Evolutionary conservation across 2,113 vertebrate species (phyloP), one percentile per base, ranked within the genome.

Genomic region (Meles meles): DNA sequence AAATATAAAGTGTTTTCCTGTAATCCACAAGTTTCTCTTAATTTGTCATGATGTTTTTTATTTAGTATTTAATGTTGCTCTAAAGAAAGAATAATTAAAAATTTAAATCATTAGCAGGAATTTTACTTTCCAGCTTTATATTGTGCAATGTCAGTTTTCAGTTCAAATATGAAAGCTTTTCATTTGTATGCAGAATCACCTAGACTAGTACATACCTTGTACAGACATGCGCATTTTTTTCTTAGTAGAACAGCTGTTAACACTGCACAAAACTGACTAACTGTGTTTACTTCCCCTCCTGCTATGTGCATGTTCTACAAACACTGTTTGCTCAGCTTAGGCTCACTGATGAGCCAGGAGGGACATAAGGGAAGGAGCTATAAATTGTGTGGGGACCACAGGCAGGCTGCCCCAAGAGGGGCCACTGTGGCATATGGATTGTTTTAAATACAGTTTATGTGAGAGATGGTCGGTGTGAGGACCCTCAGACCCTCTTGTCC

Each of bases 91-190:
- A 67, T 77, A 76, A 76, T 47, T 84, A 37, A 86, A 85, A 49
- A 49, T 7, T 59, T 77, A 59, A 55, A 42, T 31, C 47, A 49
- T 42, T 95, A 85, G 15, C 25, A 79, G 61, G 47, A 52, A 34
- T 67, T 74, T 86, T 86, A 72, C 7, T 27, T 9, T 42, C 39
- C 65, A 65, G 47, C 18, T 88, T 84, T 80, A 12, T 74, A 67
- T 59, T 39, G 0, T 87, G 25, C 61, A 87, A 74, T 76, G 20
- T 15, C 34, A 9, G 10, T 57, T 92, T 92, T 34, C 91, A 94
- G 67, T 86, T 52, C 25, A 95, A 71, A 69, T 76, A 69, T 47
- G 67, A 71, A 25, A 74, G 20, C 23, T 72, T 71, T 91, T 90
- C 91, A 57, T 47, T 31, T 77, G 42, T 47, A 9, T 23, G 44